Evolutionary conservation across 2,888 invertebrate genomes (phyloP).

Genomic region (Xanthia icteritia): DNA sequence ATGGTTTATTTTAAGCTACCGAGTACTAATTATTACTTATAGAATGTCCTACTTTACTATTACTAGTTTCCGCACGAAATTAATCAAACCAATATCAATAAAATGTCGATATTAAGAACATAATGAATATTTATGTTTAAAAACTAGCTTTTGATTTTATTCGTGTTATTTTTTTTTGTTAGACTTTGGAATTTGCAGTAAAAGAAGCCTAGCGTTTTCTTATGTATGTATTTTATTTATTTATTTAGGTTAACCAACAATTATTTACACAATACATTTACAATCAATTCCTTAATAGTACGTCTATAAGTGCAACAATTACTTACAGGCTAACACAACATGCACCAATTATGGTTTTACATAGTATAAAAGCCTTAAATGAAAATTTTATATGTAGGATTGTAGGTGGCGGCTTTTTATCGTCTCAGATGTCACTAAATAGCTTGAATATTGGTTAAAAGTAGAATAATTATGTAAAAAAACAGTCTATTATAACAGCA

Average conservation of each 20-base stretch:
- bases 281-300: no score
- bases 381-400: no score
- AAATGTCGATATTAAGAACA: conserved; percentile 39
- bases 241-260: no score
- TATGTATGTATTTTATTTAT: no score
- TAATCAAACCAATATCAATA: conserved; percentile 34
- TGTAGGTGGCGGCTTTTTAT: neutral
- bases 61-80: conserved; percentile 30
- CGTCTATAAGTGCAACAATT: no score
- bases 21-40: neutral
- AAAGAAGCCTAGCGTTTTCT: neutral
- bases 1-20: neutral
- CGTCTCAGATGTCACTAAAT: neutral
- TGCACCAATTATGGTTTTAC: no score
- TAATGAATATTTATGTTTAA: conserved; percentile 45
- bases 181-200: conserved; percentile 2
- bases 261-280: no score
- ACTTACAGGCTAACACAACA: no score
- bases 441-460: neutral
- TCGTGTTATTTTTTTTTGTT: neutral
- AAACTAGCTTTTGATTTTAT: conserved; percentile 27
- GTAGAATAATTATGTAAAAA: neutral
- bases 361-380: no score
- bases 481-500: neutral
- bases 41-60: conserved; percentile 16